Base-by-base conservation (phyloP, 2,797 vertebrate species). In the Psittacula derbiana region DNA sequence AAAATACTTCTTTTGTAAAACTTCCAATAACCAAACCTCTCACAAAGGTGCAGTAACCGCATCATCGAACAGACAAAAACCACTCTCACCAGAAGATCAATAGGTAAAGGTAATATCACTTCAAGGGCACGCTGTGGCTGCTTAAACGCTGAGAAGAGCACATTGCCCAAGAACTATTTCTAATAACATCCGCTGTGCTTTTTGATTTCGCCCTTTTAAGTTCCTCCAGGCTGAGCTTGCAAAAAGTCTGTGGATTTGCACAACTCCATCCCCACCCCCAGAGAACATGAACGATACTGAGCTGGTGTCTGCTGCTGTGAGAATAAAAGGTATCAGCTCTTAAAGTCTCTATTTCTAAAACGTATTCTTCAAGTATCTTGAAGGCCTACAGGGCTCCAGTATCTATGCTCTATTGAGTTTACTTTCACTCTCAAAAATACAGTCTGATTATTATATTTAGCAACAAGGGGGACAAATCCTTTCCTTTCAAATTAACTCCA, bases 171-270 rank as follows among this genome's bases (percentile, higher is more conserved):
- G 83, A 90, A 82, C 74, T 86, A 71, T 60, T 95, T 72, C 92
- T 92, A 95, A 84, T 74, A 83, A 82, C 92, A 92, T 89, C 75
- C 90, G 43, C 8, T 80, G 82, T 38, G 52, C 38, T 21, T 70
- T 58, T 65, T 86, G 28, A 46, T 25, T 74, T 73, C 78, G 88
- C 61, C 86, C 91, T 95, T 87, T 93, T 61, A 93, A 91, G 85
- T 71, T 91, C 69, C 89, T 95, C 75, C 72, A 94, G 78, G 78
- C 82, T 92, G 90, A 93, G 80, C 38, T 25, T 85, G 79, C 93
- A 89, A 55, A 88, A 89, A 81, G 46, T 2, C 4, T 23, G 50
- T 49, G 76, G 15, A 88, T 83, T 58, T 88, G 58, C 60, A 81
- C 76, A 74, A 28, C 16, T 9, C 36, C 71, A n/a, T 40, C 49